Base-by-base conservation (phyloP, 2,113 vertebrate species). In the Salvelinus alpinus region DNA sequence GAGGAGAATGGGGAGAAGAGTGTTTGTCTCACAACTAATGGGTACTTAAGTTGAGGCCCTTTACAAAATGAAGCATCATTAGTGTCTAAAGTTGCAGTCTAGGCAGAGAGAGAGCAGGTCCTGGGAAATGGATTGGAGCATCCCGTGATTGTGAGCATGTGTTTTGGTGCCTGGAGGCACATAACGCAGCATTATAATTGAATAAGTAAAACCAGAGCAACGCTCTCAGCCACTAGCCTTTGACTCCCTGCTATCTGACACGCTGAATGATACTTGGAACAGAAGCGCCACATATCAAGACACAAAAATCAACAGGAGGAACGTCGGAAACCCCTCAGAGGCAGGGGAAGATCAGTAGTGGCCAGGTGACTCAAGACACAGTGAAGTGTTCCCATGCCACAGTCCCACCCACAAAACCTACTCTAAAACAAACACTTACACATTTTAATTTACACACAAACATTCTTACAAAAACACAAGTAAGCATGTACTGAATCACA, bases 171-270 rank as follows among this genome's bases (percentile, higher is more conserved):
- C 38, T 11, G 64, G 72, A 71, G 73, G 68, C 47, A 75, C 31
- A 65, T 47, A 79, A 83, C 54, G 38, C 34, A 68, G 66, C 34
- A 68, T 60, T 44, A 27, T 81, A 81, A 82, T 78, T 81, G 38
- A n/a, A 27, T 6, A 74, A 87, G 84, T 78, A 82, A 78, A 87
- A 78, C 62, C 82, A 82, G 80, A 83, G 70, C 72, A 72, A 68
- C 68, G 59, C 72, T 67, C 65, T 64, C 25, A 74, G 11, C 4
- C 7, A 75, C 47, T 31, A 34, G 73, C 75, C 71, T 72, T 67
- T 38, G 20, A 65, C 68, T 72, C 51, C 29, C 71, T 70, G 74
- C 71, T 44, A 44, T 44, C 9, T 64, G 77, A 86, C 67, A 78
- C 8, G 71, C 79, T 74, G 77, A 86, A 78, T 59, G 76, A 80